Conservation (phyloP, 2,113 vertebrate genomes). For the Agelaius tricolor region DNA sequence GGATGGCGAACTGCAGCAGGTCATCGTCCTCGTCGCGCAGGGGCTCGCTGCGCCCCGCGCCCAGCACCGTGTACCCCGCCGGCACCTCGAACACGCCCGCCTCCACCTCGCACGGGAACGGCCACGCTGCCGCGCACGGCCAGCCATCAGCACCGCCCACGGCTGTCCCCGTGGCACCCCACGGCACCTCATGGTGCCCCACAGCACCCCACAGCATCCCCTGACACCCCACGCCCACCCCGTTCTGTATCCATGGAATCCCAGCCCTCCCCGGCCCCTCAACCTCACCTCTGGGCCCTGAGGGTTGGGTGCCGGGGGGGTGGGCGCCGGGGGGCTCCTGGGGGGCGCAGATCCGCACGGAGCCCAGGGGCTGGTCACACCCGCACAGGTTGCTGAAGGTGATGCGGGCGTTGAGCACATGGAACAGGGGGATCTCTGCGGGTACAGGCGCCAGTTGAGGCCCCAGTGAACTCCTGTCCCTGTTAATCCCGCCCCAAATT, state of each 20-base stretch:
- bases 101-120: constrained; percentile 48
- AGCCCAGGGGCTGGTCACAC: constrained; percentile 85
- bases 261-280: rapidly evolving
- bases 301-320: background rate
- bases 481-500: rapidly evolving
- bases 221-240: rapidly evolving
- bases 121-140: rapidly evolving
- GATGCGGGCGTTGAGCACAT: constrained; percentile 95
- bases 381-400: constrained; percentile 96
- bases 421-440: constrained; percentile 94
- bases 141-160: background rate
- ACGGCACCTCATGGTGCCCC: rapidly evolving
- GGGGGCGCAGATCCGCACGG: constrained; percentile 66
- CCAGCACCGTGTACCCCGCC: constrained; percentile 87
- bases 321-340: background rate
- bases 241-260: rapidly evolving
- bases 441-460: background rate
- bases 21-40: constrained; percentile 91
- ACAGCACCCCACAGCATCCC: rapidly evolving
- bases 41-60: constrained; percentile 87
- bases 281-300: background rate
- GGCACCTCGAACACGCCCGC: constrained; percentile 90
- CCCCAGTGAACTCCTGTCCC: background rate
- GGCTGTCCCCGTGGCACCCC: rapidly evolving
- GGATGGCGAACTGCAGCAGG: constrained; percentile 93